A percentile compares a stretch with the other conserved stretches of the same genome.
Conservation (phyloP, 2,797 vertebrate species). For the Phaenicophaeus curvirostris region DNA sequence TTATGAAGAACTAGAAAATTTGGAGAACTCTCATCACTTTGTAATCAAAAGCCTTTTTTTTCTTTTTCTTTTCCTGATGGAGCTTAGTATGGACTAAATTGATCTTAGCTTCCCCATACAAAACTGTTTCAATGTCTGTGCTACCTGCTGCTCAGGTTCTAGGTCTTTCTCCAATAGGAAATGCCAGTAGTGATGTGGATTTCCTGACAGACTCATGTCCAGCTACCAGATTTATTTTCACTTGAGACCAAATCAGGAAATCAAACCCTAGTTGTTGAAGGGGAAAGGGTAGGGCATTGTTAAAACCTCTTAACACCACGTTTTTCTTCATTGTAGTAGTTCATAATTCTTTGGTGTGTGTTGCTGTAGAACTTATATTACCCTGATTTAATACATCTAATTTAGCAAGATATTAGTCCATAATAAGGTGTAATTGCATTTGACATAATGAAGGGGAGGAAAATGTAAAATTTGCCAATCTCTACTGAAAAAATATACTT, state of each 20-base stretch:
- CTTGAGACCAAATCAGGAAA: constrained; percentile 37
- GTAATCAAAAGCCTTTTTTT: background rate
- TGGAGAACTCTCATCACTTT: background rate
- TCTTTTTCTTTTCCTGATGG: background rate
- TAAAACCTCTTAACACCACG: background rate
- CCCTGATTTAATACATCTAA: constrained; percentile 13
- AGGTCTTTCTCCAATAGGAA: background rate
- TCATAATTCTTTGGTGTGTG: constrained; percentile 1
- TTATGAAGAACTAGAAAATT: background rate
- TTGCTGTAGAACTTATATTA: background rate
- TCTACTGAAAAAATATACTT: constrained; percentile 29
- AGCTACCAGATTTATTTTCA: background rate
- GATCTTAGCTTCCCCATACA: background rate
- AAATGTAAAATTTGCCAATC: constrained; percentile 32
- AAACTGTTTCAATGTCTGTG: background rate
- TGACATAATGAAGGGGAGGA: background rate
- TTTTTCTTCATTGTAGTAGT: background rate
- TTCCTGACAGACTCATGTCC: background rate
- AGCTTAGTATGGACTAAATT: background rate
- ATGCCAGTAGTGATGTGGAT: background rate
- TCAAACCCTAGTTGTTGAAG: background rate
- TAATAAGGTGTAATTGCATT: constrained; percentile 37
- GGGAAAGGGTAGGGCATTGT: constrained; percentile 9
- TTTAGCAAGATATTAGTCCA: constrained; percentile 41
- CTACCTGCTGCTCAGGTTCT: background rate